Percentiles rank a stretch among this genome's conserved stretches.
phyloP scores from a whole-genome alignment of 2,113 vertebrate species.

The Spilogale gracilis region DNA sequence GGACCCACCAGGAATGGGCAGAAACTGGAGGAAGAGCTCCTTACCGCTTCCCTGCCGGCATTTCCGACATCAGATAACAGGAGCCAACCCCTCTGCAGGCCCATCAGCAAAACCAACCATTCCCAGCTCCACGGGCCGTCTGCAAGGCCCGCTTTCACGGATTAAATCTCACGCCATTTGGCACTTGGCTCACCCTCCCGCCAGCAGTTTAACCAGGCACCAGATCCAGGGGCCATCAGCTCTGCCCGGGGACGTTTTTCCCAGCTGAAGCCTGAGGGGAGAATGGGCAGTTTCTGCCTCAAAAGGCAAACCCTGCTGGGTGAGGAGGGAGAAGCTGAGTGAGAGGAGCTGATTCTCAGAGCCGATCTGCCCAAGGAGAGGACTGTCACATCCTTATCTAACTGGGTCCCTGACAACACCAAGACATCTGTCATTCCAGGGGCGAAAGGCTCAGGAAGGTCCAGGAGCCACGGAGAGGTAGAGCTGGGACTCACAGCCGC shows the following conservation, averaged over 20 bases:
- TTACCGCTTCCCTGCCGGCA: rapidly evolving
- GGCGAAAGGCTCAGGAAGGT: neutral
- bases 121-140: rapidly evolving
- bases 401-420: too few relatives aligned
- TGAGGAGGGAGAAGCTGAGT: rapidly evolving
- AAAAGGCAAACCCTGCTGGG: neutral
- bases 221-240: rapidly evolving
- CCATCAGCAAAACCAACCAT: rapidly evolving
- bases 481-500: rapidly evolving
- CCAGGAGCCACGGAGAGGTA: neutral
- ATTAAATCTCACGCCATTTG: rapidly evolving
- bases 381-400: rapidly evolving
- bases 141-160: rapidly evolving
- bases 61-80: rapidly evolving
- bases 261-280: rapidly evolving
- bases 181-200: rapidly evolving
- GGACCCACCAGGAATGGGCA: too few relatives aligned
- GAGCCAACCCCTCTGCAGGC: rapidly evolving
- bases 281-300: rapidly evolving
- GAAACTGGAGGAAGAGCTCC: rapidly evolving
- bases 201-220: rapidly evolving
- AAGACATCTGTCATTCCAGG: rapidly evolving
- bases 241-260: neutral
- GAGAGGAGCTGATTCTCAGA: neutral
- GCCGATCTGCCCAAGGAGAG: rapidly evolving